These are phyloP conservation scores for Lonchura striata DNA, from an alignment of 2,113 vertebrate species.

Conservation along the genomic window DNA sequence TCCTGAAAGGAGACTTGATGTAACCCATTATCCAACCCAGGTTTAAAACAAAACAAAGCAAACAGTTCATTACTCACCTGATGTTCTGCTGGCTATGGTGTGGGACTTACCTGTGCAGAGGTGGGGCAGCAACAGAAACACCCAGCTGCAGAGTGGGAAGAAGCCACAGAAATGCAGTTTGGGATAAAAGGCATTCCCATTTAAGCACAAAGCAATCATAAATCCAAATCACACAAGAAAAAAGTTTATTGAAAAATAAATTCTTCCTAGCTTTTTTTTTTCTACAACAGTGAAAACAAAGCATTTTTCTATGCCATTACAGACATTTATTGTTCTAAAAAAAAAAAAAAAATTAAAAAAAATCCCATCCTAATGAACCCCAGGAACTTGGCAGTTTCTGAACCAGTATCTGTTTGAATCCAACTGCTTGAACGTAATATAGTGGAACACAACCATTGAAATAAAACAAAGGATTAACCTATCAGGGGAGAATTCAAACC, in stretches of 20 bases:
- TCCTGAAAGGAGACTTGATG: background rate
- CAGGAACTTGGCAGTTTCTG: slow-evolving; percentile 39
- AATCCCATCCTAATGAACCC: slow-evolving; percentile 9
- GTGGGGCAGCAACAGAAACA: background rate
- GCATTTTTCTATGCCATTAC: slow-evolving; percentile 69
- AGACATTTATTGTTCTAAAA: slow-evolving; percentile 65
- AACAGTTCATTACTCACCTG: background rate
- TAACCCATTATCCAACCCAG: background rate
- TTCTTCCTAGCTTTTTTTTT: slow-evolving; percentile 83
- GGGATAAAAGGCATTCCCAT: background rate
- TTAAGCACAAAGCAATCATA: slow-evolving; percentile 45
- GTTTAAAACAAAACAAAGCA: background rate
- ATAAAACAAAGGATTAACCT: background rate
- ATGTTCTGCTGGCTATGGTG: background rate
- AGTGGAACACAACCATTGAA: slow-evolving; percentile 53
- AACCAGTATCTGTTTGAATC: slow-evolving; percentile 13
- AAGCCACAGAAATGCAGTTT: background rate
- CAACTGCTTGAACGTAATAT: slow-evolving; percentile 62
- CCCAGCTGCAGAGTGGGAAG: background rate
- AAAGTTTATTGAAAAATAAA: slow-evolving; percentile 98
- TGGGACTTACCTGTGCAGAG: background rate
- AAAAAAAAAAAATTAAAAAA: background rate
- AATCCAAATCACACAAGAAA: slow-evolving; percentile 80
- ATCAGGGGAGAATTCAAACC: background rate
- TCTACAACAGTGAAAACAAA: slow-evolving; percentile 81